A percentile compares a stretch with the other conserved stretches of the same genome.
Conservation (phyloP, 1,140 invertebrate genomes). For the Musca domestica region DNA sequence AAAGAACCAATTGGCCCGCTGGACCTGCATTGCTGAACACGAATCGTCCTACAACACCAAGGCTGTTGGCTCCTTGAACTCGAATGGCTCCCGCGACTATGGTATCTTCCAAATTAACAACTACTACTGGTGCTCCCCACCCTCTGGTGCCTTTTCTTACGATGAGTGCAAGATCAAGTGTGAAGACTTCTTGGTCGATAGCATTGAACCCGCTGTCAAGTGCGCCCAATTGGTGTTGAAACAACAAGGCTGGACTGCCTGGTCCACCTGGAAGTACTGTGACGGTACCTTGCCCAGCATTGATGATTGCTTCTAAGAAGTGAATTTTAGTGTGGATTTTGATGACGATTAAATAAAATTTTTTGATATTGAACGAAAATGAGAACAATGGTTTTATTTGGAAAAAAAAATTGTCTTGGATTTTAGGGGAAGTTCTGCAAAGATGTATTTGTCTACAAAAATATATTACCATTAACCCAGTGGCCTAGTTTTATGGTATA, state of each 20-base stretch:
- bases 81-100: constrained; percentile 39
- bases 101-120: constrained; percentile 48
- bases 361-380: no score
- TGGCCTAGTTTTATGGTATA: no score
- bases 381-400: neutral
- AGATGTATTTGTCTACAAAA: no score
- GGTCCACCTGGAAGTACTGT: constrained; percentile 39
- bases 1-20: constrained; percentile 21
- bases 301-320: constrained; percentile 34
- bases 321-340: neutral
- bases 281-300: constrained; percentile 34
- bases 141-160: constrained; percentile 27
- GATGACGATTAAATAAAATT: neutral
- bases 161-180: constrained; percentile 16
- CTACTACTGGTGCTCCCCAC: constrained; percentile 41
- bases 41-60: constrained; percentile 22
- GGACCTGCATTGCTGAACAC: constrained; percentile 27
- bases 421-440: no score
- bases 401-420: no score
- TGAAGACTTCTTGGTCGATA: constrained; percentile 1
- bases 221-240: constrained; percentile 34
- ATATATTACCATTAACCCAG: no score
- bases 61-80: constrained; percentile 31
- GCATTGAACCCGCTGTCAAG: constrained; percentile 31
- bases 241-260: constrained; percentile 39